These are phyloP conservation scores for Yponomeuta plumbellus DNA, from an alignment of 2,888 invertebrate genomes.

Conservation along the genomic window DNA sequence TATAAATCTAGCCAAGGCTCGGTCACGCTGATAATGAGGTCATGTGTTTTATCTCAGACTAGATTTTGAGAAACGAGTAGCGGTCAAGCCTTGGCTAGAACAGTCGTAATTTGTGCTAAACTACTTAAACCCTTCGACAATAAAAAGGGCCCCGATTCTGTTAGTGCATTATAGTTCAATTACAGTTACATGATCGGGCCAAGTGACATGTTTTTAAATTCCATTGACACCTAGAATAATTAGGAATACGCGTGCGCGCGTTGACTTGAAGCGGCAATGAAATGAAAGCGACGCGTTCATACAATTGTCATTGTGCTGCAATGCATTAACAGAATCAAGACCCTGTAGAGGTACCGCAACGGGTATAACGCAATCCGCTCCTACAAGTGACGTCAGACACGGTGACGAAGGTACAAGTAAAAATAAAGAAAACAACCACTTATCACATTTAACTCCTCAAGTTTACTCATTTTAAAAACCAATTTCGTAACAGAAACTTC, in stretches of 20 bases:
- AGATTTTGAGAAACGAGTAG: constrained; percentile 16
- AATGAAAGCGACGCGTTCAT: too few species aligned
- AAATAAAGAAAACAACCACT: constrained; percentile 67
- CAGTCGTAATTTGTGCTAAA: constrained; percentile 50
- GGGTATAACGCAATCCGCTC: not conserved
- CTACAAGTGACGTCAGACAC: not conserved
- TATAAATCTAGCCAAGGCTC: constrained; percentile 24
- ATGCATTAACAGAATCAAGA: too few species aligned
- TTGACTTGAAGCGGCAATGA: too few species aligned
- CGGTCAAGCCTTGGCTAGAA: constrained; percentile 34
- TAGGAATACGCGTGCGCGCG: too few species aligned
- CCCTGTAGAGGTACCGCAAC: constrained; percentile 21
- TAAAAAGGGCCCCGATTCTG: too few species aligned
- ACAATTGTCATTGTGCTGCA: too few species aligned
- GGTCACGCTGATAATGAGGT: not conserved
- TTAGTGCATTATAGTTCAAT: too few species aligned
- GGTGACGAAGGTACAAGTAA: not conserved
- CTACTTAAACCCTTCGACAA: constrained; percentile 24
- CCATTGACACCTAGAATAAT: too few species aligned
- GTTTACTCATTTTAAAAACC: constrained; percentile 64
- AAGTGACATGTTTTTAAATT: too few species aligned
- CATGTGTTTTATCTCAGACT: not conserved
- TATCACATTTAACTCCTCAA: constrained; percentile 60
- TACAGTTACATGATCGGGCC: too few species aligned
- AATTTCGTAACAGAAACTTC: constrained; percentile 58